Evolutionary conservation across 2,888 invertebrate species (phyloP).

Genomic region (Scaptomyza polygonia): DNA sequence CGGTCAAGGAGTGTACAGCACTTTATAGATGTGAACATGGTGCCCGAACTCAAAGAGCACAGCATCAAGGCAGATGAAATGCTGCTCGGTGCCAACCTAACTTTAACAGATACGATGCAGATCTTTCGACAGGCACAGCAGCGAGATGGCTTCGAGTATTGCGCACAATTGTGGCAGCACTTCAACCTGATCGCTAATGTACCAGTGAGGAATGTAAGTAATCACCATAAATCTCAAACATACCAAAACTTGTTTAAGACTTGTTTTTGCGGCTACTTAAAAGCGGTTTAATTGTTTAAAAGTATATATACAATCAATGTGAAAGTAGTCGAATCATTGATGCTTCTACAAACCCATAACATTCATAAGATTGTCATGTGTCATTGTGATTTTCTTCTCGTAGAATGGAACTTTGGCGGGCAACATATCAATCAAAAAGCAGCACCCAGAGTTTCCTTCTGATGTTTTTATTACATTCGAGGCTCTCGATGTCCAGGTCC

Average conservation of each 20-base stretch:
- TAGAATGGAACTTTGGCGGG: slow-evolving; percentile 89
- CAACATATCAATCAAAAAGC: slow-evolving; percentile 89
- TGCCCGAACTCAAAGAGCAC: slow-evolving; percentile 86
- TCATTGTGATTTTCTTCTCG: slow-evolving; percentile 37
- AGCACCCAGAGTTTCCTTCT: slow-evolving; percentile 88
- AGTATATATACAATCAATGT: background rate
- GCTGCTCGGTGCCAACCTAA: slow-evolving; percentile 83
- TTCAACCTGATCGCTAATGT: slow-evolving; percentile 88
- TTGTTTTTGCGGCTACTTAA: background rate
- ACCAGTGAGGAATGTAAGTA: slow-evolving; percentile 88
- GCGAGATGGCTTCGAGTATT: slow-evolving; percentile 86
- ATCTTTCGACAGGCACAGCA: slow-evolving; percentile 79
- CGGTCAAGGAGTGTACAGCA: slow-evolving; percentile 80
- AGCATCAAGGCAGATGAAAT: slow-evolving; percentile 76
- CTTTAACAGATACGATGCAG: slow-evolving; percentile 85
- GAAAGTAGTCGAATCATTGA: background rate
- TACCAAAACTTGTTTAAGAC: slow-evolving; percentile 42
- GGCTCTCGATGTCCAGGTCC: slow-evolving; percentile 72
- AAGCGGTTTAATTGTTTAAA: background rate
- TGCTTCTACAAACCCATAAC: background rate
- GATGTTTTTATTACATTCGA: slow-evolving; percentile 87
- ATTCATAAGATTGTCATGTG: background rate
- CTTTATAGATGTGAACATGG: slow-evolving; percentile 87
- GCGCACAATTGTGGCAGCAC: slow-evolving; percentile 85
- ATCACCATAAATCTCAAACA: slow-evolving; percentile 26